Evolutionary conservation across 2,113 vertebrate species (phyloP).

Genomic region (Gymnogyps californianus): DNA sequence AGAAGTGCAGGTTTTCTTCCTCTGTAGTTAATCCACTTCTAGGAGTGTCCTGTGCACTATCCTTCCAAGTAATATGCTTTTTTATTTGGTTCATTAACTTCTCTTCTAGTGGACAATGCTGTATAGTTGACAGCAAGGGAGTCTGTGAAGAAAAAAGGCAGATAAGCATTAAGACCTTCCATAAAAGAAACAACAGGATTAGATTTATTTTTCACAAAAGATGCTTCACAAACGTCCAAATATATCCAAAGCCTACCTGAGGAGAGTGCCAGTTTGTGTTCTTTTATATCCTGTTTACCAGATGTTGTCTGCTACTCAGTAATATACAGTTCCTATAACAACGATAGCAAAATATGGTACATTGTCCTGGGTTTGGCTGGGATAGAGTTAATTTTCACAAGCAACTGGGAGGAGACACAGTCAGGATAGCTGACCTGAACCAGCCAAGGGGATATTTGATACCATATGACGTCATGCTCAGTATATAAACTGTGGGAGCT

Average conservation of each 20-base stretch:
- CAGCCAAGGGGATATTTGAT: no score
- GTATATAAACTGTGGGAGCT: no score
- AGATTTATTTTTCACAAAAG: neutral
- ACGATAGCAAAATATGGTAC: constrained; percentile 8
- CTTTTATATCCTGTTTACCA: constrained; percentile 1
- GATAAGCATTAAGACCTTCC: neutral
- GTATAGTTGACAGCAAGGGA: neutral
- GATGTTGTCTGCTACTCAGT: neutral
- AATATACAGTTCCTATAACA: constrained; percentile 31
- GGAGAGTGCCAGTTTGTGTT: neutral
- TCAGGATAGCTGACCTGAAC: no score
- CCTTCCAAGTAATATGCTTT: neutral
- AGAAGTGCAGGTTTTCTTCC: neutral
- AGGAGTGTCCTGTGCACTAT: neutral
- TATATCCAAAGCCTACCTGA: neutral
- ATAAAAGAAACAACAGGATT: neutral
- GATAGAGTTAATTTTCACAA: no score
- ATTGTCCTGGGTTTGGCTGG: no score
- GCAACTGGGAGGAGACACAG: no score
- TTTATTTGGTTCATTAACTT: constrained; percentile 1
- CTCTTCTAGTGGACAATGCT: neutral
- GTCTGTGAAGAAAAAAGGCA: neutral
- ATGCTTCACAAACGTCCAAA: neutral
- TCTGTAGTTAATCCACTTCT: neutral
- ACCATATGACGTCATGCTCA: no score